Conservation (phyloP, 1,140 invertebrate species). For the Andrena cerasifolii region DNA sequence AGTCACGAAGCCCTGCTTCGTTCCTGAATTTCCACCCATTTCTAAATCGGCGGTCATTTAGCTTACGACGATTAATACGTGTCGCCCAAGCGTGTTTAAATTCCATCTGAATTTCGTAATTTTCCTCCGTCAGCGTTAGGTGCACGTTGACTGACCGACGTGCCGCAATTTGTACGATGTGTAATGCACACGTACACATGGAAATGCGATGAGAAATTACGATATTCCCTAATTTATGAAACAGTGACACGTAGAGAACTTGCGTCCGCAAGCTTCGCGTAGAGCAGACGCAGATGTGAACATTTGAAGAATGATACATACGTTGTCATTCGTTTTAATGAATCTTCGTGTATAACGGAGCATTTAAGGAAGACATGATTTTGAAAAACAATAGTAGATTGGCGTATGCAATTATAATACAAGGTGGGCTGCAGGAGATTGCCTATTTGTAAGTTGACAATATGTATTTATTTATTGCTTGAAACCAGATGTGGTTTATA, state of each 20-base stretch:
- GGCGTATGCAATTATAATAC: no score
- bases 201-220: constrained; percentile 30
- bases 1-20: neutral
- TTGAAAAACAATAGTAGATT: no score
- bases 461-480: no score
- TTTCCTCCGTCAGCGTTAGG: constrained; percentile 33
- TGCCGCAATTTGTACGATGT: constrained; percentile 1
- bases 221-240: constrained; percentile 23
- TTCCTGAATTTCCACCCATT: neutral
- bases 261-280: neutral
- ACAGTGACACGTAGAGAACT: neutral
- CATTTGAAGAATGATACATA: neutral
- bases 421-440: no score
- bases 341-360: neutral
- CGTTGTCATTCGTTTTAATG: neutral
- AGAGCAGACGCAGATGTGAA: neutral
- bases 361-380: neutral
- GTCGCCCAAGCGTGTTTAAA: constrained; percentile 19
- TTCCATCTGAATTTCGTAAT: constrained; percentile 40
- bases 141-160: neutral
- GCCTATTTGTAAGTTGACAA: no score
- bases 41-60: constrained; percentile 3
- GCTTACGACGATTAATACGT: constrained; percentile 19
- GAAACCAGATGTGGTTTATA: no score
- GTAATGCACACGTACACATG: neutral